Conservation (phyloP, 1,140 invertebrate genomes). For the Cydia splendana region DNA sequence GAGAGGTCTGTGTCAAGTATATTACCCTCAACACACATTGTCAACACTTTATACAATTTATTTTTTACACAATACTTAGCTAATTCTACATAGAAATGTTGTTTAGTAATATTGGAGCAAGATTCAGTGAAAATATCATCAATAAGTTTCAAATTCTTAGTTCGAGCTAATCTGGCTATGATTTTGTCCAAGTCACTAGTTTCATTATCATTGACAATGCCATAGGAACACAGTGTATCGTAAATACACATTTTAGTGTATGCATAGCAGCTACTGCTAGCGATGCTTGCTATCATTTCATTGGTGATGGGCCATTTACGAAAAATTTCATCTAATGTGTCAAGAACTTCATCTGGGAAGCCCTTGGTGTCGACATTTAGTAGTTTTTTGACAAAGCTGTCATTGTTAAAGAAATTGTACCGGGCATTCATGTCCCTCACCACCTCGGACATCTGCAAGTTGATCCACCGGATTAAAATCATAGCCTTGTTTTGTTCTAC, state of each 20-base stretch:
- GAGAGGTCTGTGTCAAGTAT: constrained; percentile 67
- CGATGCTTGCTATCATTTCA: constrained; percentile 81
- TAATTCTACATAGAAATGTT: constrained; percentile 79
- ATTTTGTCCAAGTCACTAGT: constrained; percentile 76
- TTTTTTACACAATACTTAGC: constrained; percentile 80
- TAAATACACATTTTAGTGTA: constrained; percentile 80
- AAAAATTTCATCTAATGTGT: constrained; percentile 77
- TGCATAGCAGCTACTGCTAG: constrained; percentile 73
- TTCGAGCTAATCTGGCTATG: constrained; percentile 77
- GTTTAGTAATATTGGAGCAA: constrained; percentile 78
- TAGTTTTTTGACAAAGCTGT: constrained; percentile 67
- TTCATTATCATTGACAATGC: constrained; percentile 79
- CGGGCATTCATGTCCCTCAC: constrained; percentile 72
- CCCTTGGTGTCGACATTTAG: constrained; percentile 70
- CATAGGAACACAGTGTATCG: constrained; percentile 79
- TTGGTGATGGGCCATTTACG: constrained; percentile 79
- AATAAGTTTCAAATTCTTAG: constrained; percentile 79
- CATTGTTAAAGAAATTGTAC: constrained; percentile 72
- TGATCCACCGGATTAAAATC: constrained; percentile 80
- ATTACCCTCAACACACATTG: constrained; percentile 72
- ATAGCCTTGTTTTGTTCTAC: constrained; percentile 77
- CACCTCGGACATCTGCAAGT: constrained; percentile 73
- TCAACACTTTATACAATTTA: constrained; percentile 77
- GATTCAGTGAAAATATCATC: constrained; percentile 78
- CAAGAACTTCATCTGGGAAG: constrained; percentile 59